Evolutionary conservation across 2,797 vertebrate genomes (phyloP).

Genomic region (Coendou prehensilis): DNA sequence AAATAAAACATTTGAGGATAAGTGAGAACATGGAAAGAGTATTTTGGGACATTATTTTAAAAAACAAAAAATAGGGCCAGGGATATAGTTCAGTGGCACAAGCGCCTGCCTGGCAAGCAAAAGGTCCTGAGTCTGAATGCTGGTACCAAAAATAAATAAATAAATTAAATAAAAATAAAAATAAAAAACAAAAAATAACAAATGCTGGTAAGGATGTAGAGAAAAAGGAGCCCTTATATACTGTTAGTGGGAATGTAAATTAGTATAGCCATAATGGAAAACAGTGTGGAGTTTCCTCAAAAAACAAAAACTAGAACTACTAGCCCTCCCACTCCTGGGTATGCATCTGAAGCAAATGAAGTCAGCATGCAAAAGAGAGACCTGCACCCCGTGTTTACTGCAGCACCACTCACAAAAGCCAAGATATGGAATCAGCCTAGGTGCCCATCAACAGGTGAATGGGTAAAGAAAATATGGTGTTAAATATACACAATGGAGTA

Average conservation of each 20-base stretch:
- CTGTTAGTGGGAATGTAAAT: background rate
- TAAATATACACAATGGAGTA: background rate
- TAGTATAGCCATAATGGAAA: background rate
- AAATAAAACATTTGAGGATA: constrained; percentile 49
- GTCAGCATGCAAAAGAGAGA: background rate
- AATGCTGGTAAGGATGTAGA: background rate
- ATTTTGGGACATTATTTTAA: background rate
- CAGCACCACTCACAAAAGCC: background rate
- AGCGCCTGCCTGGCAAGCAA: too few species aligned
- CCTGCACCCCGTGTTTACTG: background rate
- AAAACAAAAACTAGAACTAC: background rate
- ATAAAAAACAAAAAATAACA: background rate
- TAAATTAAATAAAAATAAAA: too few species aligned
- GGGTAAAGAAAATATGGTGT: background rate
- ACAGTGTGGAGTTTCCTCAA: background rate
- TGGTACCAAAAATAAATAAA: too few species aligned
- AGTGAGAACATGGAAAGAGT: background rate
- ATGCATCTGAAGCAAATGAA: background rate
- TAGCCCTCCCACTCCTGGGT: background rate
- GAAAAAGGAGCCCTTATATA: background rate
- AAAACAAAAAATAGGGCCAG: background rate
- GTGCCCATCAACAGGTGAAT: background rate
- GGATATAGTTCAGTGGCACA: too few species aligned
- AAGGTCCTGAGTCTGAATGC: too few species aligned
- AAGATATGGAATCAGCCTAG: background rate